Base-by-base conservation (phyloP, 1,140 invertebrate species). In the Notospermus geniculatus region DNA sequence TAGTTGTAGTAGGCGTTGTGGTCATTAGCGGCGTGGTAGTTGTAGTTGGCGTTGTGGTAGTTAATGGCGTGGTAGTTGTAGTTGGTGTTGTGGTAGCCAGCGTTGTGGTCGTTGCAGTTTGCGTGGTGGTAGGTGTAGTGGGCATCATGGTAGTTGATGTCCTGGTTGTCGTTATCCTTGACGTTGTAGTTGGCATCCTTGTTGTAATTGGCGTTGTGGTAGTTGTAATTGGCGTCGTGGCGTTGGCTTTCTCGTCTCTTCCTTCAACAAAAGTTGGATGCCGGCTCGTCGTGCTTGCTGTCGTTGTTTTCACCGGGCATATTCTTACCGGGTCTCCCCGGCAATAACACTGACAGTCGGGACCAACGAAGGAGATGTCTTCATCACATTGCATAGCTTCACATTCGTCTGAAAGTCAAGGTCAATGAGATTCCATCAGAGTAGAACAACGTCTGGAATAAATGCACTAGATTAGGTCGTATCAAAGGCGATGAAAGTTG, bases 61-160 rank as follows among this genome's bases (percentile, higher is more conserved):
- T 36, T 36, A 43, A 15, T 1, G 58, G 22, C 23, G 58, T 53
- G 50, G 58, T 41, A 54, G 45, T 59, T 54, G 58, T 0, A 55
- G n/a, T n/a, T n/a, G n/a, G n/a, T n/a, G 58, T 36, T 55, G 58
- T 53, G 2, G 58, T 59, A 59, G 58, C 25, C 0, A 27, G 19
- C 54, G 58, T 53, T 27, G 58, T 53, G 50, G 58, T 41, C 46
- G 58, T 59, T 27, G 43, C 29, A 54, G 58, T 53, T 54, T 43
- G 54, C 54, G 43, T 41, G 27, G 58, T 53, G 1, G 43, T 59
- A 59, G 58, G 23, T 54, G n/a, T n/a, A n/a, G n/a, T n/a, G n/a
- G 58, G 17, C 27, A 27, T 53, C 1, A 43, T 53, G 50, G 58
- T 59, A 59, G 58, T 59, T 55, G 58, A 17, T 17, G 58, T 53